Conservation (phyloP, 2,888 invertebrate species). For the Pandemis corylana region DNA sequence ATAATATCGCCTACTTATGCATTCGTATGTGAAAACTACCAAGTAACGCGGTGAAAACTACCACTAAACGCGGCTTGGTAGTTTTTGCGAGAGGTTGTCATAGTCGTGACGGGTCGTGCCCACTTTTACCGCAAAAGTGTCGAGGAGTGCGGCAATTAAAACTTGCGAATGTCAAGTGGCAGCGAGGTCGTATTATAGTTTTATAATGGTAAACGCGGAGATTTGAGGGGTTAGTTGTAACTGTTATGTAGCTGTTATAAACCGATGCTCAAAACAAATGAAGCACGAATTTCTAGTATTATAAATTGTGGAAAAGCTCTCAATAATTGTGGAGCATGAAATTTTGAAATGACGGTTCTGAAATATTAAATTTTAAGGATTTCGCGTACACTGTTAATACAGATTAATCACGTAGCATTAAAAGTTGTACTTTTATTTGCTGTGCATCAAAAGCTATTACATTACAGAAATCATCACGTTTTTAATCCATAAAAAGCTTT, state of each 20-base stretch:
- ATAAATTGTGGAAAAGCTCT: too few relatives aligned
- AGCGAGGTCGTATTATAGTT: constrained; percentile 67
- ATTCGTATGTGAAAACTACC: constrained; percentile 39
- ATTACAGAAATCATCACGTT: constrained; percentile 28
- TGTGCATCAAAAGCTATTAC: constrained; percentile 20
- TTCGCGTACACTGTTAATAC: neutral
- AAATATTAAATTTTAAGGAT: neutral
- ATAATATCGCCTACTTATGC: constrained; percentile 29
- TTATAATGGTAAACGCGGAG: constrained; percentile 51
- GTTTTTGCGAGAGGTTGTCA: constrained; percentile 66
- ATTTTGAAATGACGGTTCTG: neutral
- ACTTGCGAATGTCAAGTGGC: constrained; percentile 82
- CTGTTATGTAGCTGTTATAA: constrained; percentile 22
- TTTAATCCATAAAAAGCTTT: constrained; percentile 23
- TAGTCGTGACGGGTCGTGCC: constrained; percentile 62
- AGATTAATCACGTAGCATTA: constrained; percentile 23
- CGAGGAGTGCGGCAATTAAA: constrained; percentile 82
- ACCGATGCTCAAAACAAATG: neutral
- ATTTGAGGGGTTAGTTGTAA: constrained; percentile 37
- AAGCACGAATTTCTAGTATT: neutral
- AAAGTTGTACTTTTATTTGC: constrained; percentile 23
- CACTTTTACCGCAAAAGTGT: constrained; percentile 71
- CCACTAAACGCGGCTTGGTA: constrained; percentile 60
- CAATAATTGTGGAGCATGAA: neutral
- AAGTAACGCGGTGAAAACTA: constrained; percentile 59